These are phyloP conservation scores for Gymnocephalus cernua DNA, from an alignment of 2,113 vertebrate genomes.

Conservation along the genomic window DNA sequence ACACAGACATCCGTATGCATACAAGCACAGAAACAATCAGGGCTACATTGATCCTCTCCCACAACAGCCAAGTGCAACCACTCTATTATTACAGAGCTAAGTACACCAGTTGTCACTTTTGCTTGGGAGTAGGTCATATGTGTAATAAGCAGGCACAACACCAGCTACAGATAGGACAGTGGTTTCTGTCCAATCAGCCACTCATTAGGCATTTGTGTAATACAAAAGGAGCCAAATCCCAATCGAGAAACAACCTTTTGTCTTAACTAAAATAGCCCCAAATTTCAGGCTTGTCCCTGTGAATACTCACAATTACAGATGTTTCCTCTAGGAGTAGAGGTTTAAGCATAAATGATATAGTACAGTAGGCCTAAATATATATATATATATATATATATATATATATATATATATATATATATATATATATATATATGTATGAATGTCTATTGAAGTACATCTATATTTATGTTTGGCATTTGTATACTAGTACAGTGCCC, in stretches of 20 bases:
- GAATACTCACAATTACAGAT: too few species aligned
- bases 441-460: too few species aligned
- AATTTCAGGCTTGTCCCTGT: too few species aligned
- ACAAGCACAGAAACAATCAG: conserved; percentile 1
- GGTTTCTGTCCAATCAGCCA: conserved; percentile 8
- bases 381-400: too few species aligned
- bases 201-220: background rate
- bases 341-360: too few species aligned
- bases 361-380: too few species aligned
- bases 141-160: conserved; percentile 4
- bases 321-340: too few species aligned
- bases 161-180: conserved; percentile 10
- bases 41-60: background rate
- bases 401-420: too few species aligned
- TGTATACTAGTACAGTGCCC: too few species aligned
- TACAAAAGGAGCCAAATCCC: background rate
- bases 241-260: background rate
- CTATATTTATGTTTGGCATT: too few species aligned
- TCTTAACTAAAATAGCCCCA: background rate
- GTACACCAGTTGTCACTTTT: conserved; percentile 14
- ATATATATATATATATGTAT: too few species aligned
- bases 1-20: background rate
- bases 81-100: conserved; percentile 10
- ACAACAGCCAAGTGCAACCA: conserved; percentile 3
- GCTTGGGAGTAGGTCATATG: background rate